A percentile compares a stretch with the other conserved stretches of the same genome.
phyloP scores from a whole-genome alignment of 2,888 invertebrate species.

The Eledone cirrhosa region DNA sequence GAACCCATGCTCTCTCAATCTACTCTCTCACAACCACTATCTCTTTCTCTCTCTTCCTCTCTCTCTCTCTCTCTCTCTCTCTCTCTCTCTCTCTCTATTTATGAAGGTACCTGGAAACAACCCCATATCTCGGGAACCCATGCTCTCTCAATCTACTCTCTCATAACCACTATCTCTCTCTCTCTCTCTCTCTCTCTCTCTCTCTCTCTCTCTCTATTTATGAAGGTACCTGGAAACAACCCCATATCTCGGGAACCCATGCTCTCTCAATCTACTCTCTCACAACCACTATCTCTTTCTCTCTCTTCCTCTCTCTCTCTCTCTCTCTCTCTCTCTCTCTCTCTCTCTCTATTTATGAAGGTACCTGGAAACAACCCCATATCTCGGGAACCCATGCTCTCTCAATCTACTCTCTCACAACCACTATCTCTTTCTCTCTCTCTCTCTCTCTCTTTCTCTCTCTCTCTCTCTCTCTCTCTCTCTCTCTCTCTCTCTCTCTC shows the following conservation, averaged over 20 bases:
- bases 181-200: not conserved
- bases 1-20: too few relatives aligned
- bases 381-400: not conserved
- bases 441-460: not conserved
- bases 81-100: too few relatives aligned
- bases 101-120: too few relatives aligned
- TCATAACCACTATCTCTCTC: not conserved
- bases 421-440: not conserved
- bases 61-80: not conserved
- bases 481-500: too few relatives aligned
- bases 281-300: not conserved
- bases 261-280: not conserved
- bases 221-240: too few relatives aligned
- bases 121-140: too few relatives aligned
- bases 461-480: not conserved
- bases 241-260: not conserved
- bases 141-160: too few relatives aligned
- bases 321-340: not conserved
- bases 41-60: not conserved
- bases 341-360: not conserved
- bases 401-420: not conserved
- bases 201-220: not conserved
- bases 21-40: not conserved
- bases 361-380: not conserved
- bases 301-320: not conserved